Evolutionary conservation across 2,888 invertebrate species (phyloP).

Genomic region (Agrotis puta): DNA sequence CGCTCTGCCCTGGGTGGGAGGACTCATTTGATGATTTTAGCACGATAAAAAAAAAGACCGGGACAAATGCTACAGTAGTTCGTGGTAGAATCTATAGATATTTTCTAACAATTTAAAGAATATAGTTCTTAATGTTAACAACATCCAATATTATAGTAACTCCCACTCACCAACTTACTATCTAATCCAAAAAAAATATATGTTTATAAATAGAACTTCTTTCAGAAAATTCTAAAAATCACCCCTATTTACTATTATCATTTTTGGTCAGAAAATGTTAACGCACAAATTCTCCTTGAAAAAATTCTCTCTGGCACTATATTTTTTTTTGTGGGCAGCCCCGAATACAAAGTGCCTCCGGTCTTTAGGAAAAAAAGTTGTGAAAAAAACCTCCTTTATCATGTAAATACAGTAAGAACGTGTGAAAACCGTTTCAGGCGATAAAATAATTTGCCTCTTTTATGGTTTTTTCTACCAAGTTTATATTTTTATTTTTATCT

Average conservation of each 20-base stretch:
- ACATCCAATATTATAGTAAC: background rate
- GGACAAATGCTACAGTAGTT: no score
- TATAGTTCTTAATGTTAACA: background rate
- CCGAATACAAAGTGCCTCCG: conserved; percentile 49
- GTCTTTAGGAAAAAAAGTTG: conserved; percentile 30
- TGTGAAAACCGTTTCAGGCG: conserved; percentile 44
- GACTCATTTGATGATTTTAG: no score
- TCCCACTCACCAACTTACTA: background rate
- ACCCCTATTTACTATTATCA: conserved; percentile 20
- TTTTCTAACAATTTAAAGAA: no score
- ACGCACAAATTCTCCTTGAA: conserved; percentile 52
- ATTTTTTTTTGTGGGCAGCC: conserved; percentile 39
- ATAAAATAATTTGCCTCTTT: conserved; percentile 45
- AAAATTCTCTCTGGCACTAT: conserved; percentile 18
- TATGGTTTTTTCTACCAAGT: conserved; percentile 26
- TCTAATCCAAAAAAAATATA: background rate
- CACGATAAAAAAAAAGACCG: no score
- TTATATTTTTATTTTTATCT: conserved; percentile 42
- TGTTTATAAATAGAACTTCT: conserved; percentile 5
- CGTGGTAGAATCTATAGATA: no score
- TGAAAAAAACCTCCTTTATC: conserved; percentile 50
- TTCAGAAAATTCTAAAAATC: conserved; percentile 22
- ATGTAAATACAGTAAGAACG: conserved; percentile 49
- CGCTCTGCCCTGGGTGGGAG: no score
- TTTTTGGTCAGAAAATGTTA: conserved; percentile 43